Base-by-base conservation (phyloP, 1,140 invertebrate genomes). In the Cecropterus lyciades region DNA sequence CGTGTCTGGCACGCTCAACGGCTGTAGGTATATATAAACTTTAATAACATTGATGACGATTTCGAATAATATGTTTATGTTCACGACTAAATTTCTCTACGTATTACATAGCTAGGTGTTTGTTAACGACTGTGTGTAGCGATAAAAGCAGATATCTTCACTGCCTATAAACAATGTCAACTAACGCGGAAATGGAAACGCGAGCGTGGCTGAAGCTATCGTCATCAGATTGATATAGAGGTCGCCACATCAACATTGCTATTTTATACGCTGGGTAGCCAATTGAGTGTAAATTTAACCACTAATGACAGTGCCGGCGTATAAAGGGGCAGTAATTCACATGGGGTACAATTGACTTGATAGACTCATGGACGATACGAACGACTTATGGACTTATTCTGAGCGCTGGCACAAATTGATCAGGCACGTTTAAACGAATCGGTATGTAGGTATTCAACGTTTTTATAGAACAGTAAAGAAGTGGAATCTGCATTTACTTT, bases 201-300 rank as follows among this genome's bases (percentile, higher is more conserved):
- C 42, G 11, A 55, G 33, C 52, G 52, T 33, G 55, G 42, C 56
- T 59, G 11, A 42, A 59, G 17, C 40, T 43, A 57, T 30, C 24
- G 42, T 59, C 56, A 59, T 59, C 56, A 59, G 56, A 59, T 17
- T 59, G 56, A 59, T 59, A 16, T 59, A 59, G 43, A 27, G 20
- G 37, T 42, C 37, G 56, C 42, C 20, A 55, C 33, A 55, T 55
- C 33, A n/a, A n/a, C n/a, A 42, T 27, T 33, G 42, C 42, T n/a
- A 27, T 59, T 46, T 59, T 59, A 59, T 59, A 45, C 33, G 52
- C 52, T 2, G 52, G 14, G 15, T 55, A 59, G 27, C 51, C 51
- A 53, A 57, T 57, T 27, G 17, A 57, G 55, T 45, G 55, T 57
- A 57, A 57, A 59, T 59, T 59, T 46, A 46, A 16, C 42, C 55